phyloP scores from a whole-genome alignment of 2,113 vertebrate species.

The Pseudopodoces humilis region DNA sequence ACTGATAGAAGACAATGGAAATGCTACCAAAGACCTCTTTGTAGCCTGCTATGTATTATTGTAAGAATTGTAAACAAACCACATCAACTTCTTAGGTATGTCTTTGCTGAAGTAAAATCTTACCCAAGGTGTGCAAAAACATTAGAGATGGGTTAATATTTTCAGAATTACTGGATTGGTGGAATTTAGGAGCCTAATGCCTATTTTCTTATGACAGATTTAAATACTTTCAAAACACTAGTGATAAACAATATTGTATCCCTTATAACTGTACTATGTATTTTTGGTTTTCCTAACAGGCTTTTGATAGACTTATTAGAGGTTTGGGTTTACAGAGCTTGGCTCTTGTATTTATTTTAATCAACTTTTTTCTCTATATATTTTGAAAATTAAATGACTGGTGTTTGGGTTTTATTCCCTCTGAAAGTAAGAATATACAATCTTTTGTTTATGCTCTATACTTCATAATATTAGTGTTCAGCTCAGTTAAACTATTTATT shows the following conservation, averaged over 20 bases:
- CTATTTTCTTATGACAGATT: background rate
- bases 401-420: too few species aligned
- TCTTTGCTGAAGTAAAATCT: background rate
- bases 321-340: background rate
- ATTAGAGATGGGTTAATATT: background rate
- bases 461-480: background rate
- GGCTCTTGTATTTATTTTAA: background rate
- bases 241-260: background rate
- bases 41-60: background rate
- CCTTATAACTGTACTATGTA: background rate
- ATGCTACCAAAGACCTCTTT: background rate
- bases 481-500: background rate
- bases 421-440: fast-evolving
- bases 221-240: background rate
- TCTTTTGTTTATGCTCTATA: background rate
- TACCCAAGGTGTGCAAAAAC: background rate
- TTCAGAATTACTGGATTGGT: background rate
- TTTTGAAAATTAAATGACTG: background rate
- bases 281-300: background rate
- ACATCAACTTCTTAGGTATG: background rate
- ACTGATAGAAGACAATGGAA: background rate
- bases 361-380: background rate
- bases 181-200: background rate
- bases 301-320: background rate
- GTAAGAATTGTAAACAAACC: background rate